phyloP scores from a whole-genome alignment of 2,888 invertebrate species.

The Tenthredo distinguenda region DNA sequence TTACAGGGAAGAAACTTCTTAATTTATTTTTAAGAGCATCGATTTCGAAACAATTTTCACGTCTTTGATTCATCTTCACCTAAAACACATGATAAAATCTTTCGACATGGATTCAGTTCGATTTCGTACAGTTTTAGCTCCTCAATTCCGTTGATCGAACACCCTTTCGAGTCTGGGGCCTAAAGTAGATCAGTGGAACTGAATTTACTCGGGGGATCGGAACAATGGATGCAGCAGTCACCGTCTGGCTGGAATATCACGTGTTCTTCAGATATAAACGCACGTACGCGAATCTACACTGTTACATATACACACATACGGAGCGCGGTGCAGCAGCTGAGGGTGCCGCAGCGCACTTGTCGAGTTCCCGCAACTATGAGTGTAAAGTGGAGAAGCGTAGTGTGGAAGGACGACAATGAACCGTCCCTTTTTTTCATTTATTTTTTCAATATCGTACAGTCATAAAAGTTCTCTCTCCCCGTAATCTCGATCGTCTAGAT shows the following conservation, averaged over 20 bases:
- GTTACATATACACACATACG: background rate
- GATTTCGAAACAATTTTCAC: background rate
- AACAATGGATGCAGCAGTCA: slow-evolving; percentile 20
- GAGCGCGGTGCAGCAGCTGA: background rate
- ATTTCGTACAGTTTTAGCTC: background rate
- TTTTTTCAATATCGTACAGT: background rate
- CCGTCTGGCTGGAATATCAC: slow-evolving; percentile 42
- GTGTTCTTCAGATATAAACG: background rate
- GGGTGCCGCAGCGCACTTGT: slow-evolving; percentile 37
- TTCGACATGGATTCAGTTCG: background rate
- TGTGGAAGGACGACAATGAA: background rate
- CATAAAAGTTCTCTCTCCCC: slow-evolving; percentile 34
- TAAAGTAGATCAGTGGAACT: slow-evolving; percentile 39
- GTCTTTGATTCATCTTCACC: background rate
- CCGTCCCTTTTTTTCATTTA: background rate
- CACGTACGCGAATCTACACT: background rate
- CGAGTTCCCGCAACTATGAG: slow-evolving; percentile 26
- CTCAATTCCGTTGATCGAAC: background rate
- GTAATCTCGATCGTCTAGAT: background rate
- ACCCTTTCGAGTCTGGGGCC: slow-evolving; percentile 12
- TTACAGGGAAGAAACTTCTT: background rate
- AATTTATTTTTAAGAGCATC: background rate
- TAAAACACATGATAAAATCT: background rate
- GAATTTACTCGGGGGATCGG: slow-evolving; percentile 18
- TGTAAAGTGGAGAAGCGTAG: background rate